Evolutionary conservation across 2,113 vertebrate species (phyloP), one percentile per base, ranked within the genome.

Genomic region (Dipodomys spectabilis): DNA sequence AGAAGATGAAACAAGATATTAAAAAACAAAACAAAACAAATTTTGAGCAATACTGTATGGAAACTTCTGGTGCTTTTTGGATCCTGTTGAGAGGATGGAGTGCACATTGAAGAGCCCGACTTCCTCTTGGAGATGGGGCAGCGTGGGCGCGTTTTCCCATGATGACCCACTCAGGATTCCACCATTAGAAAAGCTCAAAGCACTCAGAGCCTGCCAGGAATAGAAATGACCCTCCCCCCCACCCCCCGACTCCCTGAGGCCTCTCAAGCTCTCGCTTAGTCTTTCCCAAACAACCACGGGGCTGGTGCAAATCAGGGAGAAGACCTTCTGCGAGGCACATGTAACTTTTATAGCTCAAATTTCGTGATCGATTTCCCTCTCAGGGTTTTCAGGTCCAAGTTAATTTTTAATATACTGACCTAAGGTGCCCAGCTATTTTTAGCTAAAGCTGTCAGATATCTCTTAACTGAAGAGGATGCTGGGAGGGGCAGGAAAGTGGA

Each of bases 351-450:
- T 19, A 85, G 75, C 75, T 71, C 85, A n/a, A 90, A 92, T 74
- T 62, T 75, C 30, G 72, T 35, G 8, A 85, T 57, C 1, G 32
- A 88, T 95, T 90, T 89, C 84, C 88, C 86, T 53, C 94, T 92
- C 65, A 85, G 94, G 68, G 74, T 84, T 93, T 95, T 71, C 44
- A 92, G 88, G 84, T 71, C 62, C 85, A 53, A 85, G 79, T 96
- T 92, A 93, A 95, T 95, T 90, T 96, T 94, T 96, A 79, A 96
- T 96, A 53, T 44, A 13, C 57, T 88, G 94, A 85, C 82, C 67
- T 85, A 57, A 93, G 57, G 49, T 93, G n/a, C 60, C 65, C 9
- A 9, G 78, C 73, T 95, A 74, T 93, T 90, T 96, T 95, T 78
- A 90, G 74, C 45, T 82, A 44, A 95, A 92, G 92, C 69, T 74